A percentile compares a stretch with the other conserved stretches of the same genome.
Conservation (phyloP, 2,888 invertebrate species). For the Notocelia uddmanniana region DNA sequence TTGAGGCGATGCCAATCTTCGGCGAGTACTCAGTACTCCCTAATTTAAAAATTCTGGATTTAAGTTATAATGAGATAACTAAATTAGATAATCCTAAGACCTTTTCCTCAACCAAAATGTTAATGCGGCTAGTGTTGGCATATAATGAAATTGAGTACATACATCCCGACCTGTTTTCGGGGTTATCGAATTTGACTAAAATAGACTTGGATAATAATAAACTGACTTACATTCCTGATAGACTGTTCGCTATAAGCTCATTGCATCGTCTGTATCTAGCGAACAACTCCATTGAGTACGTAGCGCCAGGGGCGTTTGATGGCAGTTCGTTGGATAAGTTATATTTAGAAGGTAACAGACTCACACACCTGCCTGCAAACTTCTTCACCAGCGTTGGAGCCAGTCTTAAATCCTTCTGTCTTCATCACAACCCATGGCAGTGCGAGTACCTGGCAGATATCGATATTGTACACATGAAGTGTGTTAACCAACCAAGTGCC, state of each 20-base stretch:
- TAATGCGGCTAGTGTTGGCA: neutral
- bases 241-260: neutral
- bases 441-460: no score
- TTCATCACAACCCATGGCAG: neutral
- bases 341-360: neutral
- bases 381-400: neutral
- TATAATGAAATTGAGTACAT: neutral
- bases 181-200: neutral
- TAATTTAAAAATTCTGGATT: no score
- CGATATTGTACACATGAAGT: no score
- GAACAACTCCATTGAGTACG: neutral
- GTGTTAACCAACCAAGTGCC: no score
- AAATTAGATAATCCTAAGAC: neutral
- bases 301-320: neutral
- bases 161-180: neutral
- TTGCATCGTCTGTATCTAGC: neutral
- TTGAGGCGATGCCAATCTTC: no score
- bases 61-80: neutral
- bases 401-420: neutral
- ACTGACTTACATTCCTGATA: neutral
- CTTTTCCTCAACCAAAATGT: neutral
- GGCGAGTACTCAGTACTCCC: no score
- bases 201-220: neutral
- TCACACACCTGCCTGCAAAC: neutral
- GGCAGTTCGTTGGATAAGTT: neutral